A percentile compares a stretch with the other conserved stretches of the same genome.
phyloP scores from a whole-genome alignment of 1,140 invertebrate species.

The Paralvinella palmiformis region DNA sequence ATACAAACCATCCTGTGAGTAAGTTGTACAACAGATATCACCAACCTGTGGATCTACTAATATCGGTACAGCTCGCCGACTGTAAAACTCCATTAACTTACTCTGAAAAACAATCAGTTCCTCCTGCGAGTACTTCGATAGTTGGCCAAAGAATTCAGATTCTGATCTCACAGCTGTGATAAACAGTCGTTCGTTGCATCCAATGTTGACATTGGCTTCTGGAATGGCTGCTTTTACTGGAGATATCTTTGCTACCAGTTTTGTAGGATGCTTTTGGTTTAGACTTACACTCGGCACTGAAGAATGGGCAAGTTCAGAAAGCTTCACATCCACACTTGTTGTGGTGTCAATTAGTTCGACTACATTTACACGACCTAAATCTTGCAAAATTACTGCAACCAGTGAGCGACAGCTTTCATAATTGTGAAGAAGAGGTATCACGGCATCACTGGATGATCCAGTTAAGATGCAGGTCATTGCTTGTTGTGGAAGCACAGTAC shows the following conservation, averaged over 20 bases:
- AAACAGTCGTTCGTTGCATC: conserved; percentile 1
- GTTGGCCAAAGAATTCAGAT: conserved; percentile 6
- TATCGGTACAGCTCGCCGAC: not conserved
- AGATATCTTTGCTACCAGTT: not conserved
- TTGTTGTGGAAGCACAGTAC: not conserved
- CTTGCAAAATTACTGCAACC: not conserved
- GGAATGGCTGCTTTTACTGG: conserved; percentile 1
- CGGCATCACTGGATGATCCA: not conserved
- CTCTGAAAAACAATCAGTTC: conserved; percentile 4
- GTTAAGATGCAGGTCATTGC: conserved; percentile 4
- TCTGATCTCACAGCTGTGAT: not conserved
- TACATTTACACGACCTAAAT: not conserved
- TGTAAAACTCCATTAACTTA: conserved; percentile 4
- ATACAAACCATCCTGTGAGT: conserved; percentile 62
- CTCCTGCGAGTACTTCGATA: conserved; percentile 3
- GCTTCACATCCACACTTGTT: not conserved
- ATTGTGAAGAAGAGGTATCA: not conserved
- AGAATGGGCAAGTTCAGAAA: not conserved
- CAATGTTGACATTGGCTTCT: no score
- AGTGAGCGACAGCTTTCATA: not conserved
- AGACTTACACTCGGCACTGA: not conserved
- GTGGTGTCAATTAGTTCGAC: not conserved
- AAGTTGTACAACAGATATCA: conserved; percentile 60
- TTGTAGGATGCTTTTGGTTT: not conserved
- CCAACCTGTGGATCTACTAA: not conserved